These are phyloP conservation scores for Bradynema listronoti DNA, from an alignment of 1,140 invertebrate species.

Conservation along the genomic window DNA sequence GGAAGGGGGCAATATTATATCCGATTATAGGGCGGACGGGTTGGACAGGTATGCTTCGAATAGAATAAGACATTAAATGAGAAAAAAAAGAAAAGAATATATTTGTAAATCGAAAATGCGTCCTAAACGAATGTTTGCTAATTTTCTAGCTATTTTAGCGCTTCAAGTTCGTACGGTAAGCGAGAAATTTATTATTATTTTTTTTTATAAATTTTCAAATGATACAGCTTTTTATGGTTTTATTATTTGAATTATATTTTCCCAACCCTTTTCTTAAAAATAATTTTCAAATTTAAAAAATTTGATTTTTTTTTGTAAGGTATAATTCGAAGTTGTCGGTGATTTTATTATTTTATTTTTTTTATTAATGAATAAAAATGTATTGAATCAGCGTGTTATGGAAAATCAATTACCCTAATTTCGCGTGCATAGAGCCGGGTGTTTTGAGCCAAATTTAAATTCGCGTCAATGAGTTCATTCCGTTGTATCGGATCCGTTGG, in stretches of 20 bases:
- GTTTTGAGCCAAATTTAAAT: too few species aligned
- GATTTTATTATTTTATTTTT: constrained; percentile 11
- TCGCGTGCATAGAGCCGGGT: too few species aligned
- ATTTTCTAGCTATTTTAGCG: constrained; percentile 21
- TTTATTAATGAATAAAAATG: constrained; percentile 2
- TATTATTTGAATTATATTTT: background rate
- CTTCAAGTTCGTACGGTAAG: constrained; percentile 11
- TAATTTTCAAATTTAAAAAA: background rate
- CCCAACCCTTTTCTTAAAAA: background rate
- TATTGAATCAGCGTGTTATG: too few species aligned
- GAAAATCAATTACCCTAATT: constrained; percentile 16
- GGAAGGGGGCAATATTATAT: too few species aligned
- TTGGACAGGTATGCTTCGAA: too few species aligned
- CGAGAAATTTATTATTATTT: background rate
- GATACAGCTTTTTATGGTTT: background rate
- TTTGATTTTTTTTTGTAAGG: too few species aligned
- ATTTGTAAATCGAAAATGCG: too few species aligned
- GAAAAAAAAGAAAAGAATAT: too few species aligned
- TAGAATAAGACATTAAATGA: too few species aligned
- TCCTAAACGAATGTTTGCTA: too few species aligned
- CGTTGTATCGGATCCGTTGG: constrained; percentile 14
- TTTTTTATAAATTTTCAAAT: background rate
- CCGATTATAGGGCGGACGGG: too few species aligned
- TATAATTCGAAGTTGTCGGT: too few species aligned
- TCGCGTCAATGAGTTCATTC: constrained; percentile 14